Percentiles rank a stretch among this genome's conserved stretches.
Evolutionary conservation across 2,113 vertebrate species (phyloP).

Genomic region (Dromaius novaehollandiae): DNA sequence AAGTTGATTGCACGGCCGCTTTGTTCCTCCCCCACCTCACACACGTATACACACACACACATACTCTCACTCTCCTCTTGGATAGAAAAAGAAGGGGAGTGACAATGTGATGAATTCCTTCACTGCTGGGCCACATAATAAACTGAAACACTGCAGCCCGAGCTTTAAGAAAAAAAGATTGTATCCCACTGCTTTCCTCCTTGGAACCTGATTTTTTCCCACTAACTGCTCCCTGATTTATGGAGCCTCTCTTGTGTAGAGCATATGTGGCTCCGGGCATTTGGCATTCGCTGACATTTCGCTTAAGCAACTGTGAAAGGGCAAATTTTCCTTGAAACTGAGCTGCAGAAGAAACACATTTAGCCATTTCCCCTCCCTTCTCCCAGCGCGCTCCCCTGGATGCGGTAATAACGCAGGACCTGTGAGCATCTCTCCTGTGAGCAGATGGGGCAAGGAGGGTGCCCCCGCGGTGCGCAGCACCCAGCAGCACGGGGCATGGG

Average conservation of each 20-base stretch:
- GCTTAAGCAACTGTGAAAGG: constrained; percentile 73
- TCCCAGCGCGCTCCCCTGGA: background rate
- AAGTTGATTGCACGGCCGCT: constrained; percentile 84
- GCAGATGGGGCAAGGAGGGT: background rate
- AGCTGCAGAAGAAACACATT: background rate
- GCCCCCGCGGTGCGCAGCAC: fast-evolving
- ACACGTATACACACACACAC: background rate
- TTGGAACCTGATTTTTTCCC: constrained; percentile 82
- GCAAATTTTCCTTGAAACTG: constrained; percentile 51
- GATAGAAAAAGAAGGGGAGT: background rate
- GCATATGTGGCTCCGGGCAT: constrained; percentile 77
- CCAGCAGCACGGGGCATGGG: no score
- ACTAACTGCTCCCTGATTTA: constrained; percentile 87
- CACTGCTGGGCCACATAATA: constrained; percentile 72
- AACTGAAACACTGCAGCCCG: constrained; percentile 9
- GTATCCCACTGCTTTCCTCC: constrained; percentile 67
- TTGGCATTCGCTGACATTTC: constrained; percentile 76
- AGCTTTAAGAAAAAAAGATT: background rate
- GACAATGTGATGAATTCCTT: constrained; percentile 79
- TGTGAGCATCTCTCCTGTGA: fast-evolving
- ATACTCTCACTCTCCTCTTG: background rate
- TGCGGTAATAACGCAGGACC: background rate
- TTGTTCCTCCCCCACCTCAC: constrained; percentile 77
- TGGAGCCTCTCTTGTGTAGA: constrained; percentile 75
- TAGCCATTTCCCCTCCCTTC: background rate